These are phyloP conservation scores for Papilio dardanus DNA, from an alignment of 1,140 invertebrate genomes.

Conservation along the genomic window DNA sequence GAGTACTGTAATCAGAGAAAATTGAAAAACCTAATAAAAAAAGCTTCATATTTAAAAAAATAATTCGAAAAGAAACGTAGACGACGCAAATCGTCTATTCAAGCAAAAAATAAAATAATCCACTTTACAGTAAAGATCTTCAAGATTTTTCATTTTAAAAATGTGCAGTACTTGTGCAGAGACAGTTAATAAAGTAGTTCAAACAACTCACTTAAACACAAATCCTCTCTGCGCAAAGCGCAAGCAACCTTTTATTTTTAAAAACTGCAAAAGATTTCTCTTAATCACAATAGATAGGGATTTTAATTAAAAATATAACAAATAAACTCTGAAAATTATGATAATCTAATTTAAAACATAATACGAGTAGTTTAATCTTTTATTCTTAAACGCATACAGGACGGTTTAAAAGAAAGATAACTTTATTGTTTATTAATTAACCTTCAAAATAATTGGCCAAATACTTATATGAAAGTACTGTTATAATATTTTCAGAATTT, in stretches of 20 bases:
- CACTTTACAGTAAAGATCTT: neutral
- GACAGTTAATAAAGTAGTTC: constrained; percentile 11
- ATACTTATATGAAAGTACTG: neutral
- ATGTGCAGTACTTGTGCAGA: neutral
- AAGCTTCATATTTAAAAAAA: neutral
- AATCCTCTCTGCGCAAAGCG: neutral
- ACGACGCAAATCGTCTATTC: neutral
- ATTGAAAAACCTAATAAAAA: too few species aligned
- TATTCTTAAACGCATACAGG: too few species aligned
- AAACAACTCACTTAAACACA: constrained; percentile 7
- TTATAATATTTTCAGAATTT: neutral
- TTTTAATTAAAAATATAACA: neutral
- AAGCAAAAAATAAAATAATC: neutral
- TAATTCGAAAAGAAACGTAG: neutral
- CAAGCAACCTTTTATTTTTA: neutral
- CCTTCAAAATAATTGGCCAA: neutral
- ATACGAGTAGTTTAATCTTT: too few species aligned
- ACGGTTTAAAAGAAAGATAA: neutral
- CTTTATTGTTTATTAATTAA: neutral
- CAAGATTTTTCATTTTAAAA: neutral
- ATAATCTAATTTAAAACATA: neutral
- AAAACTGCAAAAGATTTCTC: neutral
- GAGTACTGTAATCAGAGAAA: too few species aligned
- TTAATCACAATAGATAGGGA: neutral
- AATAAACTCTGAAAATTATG: neutral